Evolutionary conservation across 2,888 invertebrate genomes (phyloP).

Genomic region (Clusia tigrina): DNA sequence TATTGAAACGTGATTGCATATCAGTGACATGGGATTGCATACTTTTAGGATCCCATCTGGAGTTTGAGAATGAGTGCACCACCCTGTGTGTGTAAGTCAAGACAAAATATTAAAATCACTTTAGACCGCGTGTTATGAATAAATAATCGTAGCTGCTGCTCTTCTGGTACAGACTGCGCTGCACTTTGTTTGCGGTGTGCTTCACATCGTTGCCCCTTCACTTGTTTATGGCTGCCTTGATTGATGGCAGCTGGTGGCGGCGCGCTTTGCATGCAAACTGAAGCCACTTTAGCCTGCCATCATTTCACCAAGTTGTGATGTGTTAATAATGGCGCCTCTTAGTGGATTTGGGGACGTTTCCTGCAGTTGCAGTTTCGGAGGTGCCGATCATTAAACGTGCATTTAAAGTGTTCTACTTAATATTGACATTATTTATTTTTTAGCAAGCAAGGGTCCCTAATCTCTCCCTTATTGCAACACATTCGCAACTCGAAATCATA

Average conservation of each 20-base stretch:
- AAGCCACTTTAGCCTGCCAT: constrained; percentile 15
- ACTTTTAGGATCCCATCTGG: too few species aligned
- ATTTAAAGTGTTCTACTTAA: too few species aligned
- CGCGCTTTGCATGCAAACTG: constrained; percentile 12
- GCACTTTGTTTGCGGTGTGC: background rate
- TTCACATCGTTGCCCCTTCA: constrained; percentile 35
- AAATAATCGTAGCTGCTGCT: constrained; percentile 47
- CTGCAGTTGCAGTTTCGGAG: constrained; percentile 26
- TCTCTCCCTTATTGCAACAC: too few species aligned
- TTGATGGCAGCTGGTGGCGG: constrained; percentile 49
- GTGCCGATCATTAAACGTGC: too few species aligned
- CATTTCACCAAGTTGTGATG: constrained; percentile 59
- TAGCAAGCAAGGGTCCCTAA: too few species aligned
- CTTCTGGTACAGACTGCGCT: background rate
- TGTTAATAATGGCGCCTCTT: constrained; percentile 60
- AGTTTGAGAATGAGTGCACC: too few species aligned
- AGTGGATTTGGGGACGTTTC: constrained; percentile 51
- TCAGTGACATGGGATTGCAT: too few species aligned
- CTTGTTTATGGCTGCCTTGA: constrained; percentile 46
- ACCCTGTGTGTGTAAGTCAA: too few species aligned
- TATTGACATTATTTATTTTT: too few species aligned
- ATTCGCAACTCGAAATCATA: too few species aligned
- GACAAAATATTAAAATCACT: constrained; percentile 62
- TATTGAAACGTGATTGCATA: too few species aligned
- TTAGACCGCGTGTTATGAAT: constrained; percentile 56